A percentile compares a stretch with the other conserved stretches of the same genome.
Conservation (phyloP, 1,140 invertebrate species). For the Trypoxylus dichotomus region DNA sequence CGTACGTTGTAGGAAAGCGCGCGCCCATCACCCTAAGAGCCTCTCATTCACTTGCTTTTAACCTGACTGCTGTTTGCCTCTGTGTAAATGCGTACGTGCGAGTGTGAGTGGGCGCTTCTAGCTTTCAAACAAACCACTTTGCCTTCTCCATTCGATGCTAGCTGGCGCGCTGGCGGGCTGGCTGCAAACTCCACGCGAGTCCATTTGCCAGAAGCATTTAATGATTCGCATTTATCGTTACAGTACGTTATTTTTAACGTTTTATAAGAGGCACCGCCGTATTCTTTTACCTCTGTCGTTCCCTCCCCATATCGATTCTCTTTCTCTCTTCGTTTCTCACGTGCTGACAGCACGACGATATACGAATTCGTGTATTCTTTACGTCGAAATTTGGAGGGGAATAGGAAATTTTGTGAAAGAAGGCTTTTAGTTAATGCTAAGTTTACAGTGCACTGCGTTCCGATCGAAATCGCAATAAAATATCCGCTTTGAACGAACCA, state of each 20-base stretch:
- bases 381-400: no score
- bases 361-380: no score
- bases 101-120: conserved; percentile 27
- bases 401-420: no score
- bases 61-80: not conserved
- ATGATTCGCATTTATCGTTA: conserved; percentile 42
- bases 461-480: no score
- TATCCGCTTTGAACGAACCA: no score
- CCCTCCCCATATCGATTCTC: not conserved
- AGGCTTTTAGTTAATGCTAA: no score
- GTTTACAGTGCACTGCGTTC: no score
- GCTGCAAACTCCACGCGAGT: conserved; percentile 33
- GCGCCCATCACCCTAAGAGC: conserved; percentile 36
- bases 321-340: not conserved
- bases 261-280: not conserved
- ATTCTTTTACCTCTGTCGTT: not conserved
- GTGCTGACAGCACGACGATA: no score
- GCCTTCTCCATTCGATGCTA: not conserved
- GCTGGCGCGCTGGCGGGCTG: conserved; percentile 17
- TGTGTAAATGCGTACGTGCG: not conserved
- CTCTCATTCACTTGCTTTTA: conserved; percentile 42
- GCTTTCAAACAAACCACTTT: conserved; percentile 45
- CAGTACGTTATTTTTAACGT: conserved; percentile 40
- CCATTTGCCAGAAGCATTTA: conserved; percentile 42
- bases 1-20: not conserved